Conservation (phyloP, 2,888 invertebrate species). For the Bombylius major region DNA sequence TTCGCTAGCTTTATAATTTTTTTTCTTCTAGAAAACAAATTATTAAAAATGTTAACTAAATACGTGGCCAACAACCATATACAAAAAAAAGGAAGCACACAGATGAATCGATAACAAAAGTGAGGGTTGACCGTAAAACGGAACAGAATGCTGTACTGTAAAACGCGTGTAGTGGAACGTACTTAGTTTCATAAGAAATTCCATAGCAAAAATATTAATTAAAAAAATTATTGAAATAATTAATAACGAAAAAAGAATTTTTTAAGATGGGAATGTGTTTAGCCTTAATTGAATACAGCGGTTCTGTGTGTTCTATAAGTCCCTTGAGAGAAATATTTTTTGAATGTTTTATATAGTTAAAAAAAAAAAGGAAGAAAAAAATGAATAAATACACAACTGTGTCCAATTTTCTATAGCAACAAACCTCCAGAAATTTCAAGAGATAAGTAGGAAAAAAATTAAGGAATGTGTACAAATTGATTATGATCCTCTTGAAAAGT, state of each 20-base stretch:
- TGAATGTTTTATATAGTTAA: background rate
- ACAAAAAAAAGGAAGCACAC: too few species aligned
- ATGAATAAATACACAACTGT: background rate
- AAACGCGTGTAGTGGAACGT: background rate
- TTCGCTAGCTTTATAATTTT: too few species aligned
- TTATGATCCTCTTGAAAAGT: too few species aligned
- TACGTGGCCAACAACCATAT: too few species aligned
- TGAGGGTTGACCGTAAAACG: background rate
- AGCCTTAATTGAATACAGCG: background rate
- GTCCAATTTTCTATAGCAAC: background rate
- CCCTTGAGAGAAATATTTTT: background rate
- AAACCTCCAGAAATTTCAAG: background rate
- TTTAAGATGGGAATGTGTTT: conserved; percentile 9
- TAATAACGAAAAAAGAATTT: conserved; percentile 12
- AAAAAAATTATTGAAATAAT: conserved; percentile 23
- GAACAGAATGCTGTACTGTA: background rate
- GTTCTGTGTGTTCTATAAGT: background rate
- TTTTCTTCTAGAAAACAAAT: too few species aligned
- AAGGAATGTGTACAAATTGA: background rate
- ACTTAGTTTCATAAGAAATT: conserved; percentile 1
- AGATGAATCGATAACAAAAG: too few species aligned
- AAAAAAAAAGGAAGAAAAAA: too few species aligned
- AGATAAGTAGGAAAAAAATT: too few species aligned
- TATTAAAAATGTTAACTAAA: too few species aligned
- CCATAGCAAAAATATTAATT: conserved; percentile 17